Base-by-base conservation (phyloP, 2,113 vertebrate genomes). In the Phylloscopus trochilus region DNA sequence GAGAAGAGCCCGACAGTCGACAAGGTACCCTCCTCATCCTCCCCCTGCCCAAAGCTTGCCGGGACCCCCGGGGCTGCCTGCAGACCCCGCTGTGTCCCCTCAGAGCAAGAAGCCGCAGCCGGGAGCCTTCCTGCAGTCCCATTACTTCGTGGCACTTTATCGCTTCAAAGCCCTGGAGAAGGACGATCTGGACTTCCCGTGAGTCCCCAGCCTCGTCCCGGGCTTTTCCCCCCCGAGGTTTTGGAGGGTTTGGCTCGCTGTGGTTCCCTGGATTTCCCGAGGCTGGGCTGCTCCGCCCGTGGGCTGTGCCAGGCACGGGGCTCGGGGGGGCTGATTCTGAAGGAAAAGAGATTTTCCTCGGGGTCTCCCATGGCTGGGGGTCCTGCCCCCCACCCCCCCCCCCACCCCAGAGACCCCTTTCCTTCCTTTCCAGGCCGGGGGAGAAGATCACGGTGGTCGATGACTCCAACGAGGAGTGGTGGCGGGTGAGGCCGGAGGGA, bases 381-480 rank as follows among this genome's bases (percentile, higher is more conserved):
- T 35, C 46, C 46, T 55, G 7, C 8, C 18, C 24, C 26, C 24
- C 10, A 63, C 2, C 14, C 22, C 37, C 12, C 53, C 8, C 49
- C 13, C 3, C 62, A 9, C 66, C 39, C 15, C 35, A 7, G 7
- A 12, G 39, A 62, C 9, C 39, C 49, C 41, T 31, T 58, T 85
- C 70, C 51, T 70, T 96, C 62, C 91, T 69, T 69, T 96, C 67
- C 83, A 99, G 99, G 79, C 99, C 99, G 3, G 99, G 99, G 51
- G 99, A 99, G 97, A 99, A 99, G 90, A 99, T 99, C 97, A 99
- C 98, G 1, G 99, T 99, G 49, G 98, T 99, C 21, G 99, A 99
- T 72, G 99, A 99, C 97, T 99, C 99, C 96, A 99, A 99, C 73
- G 99, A 99, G 93, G 99, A 99, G 79, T 99, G 99, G 99, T 99